Conservation (phyloP, 2,888 invertebrate species). For the Apomyelois bistriatella region DNA sequence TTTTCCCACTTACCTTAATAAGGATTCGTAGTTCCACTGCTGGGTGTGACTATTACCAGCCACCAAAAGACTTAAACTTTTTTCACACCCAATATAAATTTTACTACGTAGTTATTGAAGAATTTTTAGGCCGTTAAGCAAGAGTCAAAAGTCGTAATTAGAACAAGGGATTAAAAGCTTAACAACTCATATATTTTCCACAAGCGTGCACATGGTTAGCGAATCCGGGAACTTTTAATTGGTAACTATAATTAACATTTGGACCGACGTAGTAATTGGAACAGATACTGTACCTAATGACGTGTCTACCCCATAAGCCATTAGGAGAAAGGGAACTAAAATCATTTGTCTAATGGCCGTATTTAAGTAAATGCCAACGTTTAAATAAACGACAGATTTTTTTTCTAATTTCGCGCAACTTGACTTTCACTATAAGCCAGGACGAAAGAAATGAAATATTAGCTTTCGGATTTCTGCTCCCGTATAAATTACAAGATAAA, state of each 20-base stretch:
- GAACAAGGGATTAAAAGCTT: background rate
- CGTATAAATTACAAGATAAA: too few species aligned
- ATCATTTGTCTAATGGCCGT: conserved; percentile 25
- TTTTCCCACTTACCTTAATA: too few species aligned
- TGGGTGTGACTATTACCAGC: too few species aligned
- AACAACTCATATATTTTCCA: conserved; percentile 1
- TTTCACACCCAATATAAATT: too few species aligned
- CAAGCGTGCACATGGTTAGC: background rate
- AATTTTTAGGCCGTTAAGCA: background rate
- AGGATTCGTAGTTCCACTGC: too few species aligned
- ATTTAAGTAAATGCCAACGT: conserved; percentile 25
- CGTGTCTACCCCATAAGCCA: conserved; percentile 21
- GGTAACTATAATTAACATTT: conserved; percentile 15
- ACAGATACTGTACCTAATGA: conserved; percentile 24
- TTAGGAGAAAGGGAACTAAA: conserved; percentile 23
- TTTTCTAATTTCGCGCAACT: conserved; percentile 17
- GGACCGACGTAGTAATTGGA: conserved; percentile 19
- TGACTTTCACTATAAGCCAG: background rate
- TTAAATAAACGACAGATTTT: conserved; percentile 19
- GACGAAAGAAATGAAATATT: background rate
- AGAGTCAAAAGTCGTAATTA: background rate
- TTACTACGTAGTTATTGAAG: too few species aligned
- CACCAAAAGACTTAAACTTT: too few species aligned
- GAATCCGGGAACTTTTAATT: conserved; percentile 10
- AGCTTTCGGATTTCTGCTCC: too few species aligned